Conservation (phyloP, 2,888 invertebrate genomes). For the Metallyticus violacea region DNA sequence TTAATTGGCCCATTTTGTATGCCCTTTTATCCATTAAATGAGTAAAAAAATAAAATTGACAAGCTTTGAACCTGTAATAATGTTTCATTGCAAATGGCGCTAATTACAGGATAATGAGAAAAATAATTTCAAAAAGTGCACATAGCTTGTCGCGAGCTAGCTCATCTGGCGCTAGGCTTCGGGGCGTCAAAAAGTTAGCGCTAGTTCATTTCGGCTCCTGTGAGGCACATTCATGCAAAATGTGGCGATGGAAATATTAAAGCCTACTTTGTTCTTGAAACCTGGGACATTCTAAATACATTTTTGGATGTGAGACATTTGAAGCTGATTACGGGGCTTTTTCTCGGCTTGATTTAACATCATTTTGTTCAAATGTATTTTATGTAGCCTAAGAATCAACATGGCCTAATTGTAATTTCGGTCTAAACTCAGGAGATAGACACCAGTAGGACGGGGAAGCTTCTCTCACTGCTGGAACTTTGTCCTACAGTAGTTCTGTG, state of each 20-base stretch:
- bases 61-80: neutral
- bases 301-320: no score
- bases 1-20: neutral
- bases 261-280: no score
- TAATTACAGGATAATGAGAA: neutral
- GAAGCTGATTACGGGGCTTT: no score
- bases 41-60: neutral
- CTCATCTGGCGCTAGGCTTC: neutral
- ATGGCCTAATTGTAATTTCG: no score
- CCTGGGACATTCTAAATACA: no score
- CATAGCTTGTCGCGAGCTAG: neutral
- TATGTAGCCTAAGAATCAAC: no score
- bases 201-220: neutral
- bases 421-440: no score
- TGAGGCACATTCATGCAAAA: neutral
- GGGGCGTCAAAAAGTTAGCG: neutral
- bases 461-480: no score
- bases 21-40: neutral
- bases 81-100: neutral
- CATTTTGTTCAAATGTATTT: no score
- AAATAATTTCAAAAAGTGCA: neutral
- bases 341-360: no score
- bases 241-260: neutral
- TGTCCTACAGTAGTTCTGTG: no score
- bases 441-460: no score